These are phyloP conservation scores for Colius striatus DNA, from an alignment of 2,113 vertebrate genomes.

Conservation along the genomic window DNA sequence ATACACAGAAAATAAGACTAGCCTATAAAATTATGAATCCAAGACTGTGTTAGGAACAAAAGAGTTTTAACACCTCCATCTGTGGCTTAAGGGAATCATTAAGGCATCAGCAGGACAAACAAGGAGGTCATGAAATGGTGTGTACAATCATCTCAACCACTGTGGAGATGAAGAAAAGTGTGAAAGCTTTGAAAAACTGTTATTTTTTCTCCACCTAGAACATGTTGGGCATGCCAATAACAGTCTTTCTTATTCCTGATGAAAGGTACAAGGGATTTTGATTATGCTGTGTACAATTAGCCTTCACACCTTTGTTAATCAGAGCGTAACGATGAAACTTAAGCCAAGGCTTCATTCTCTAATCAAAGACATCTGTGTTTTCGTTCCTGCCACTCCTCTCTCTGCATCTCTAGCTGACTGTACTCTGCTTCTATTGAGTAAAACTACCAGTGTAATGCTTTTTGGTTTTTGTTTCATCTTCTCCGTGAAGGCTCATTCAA, in stretches of 20 bases:
- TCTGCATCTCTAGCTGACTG: background rate
- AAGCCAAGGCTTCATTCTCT: background rate
- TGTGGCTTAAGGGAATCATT: background rate
- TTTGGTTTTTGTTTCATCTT: background rate
- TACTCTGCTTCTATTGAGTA: background rate
- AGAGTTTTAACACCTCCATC: background rate
- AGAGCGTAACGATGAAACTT: background rate
- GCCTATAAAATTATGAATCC: background rate
- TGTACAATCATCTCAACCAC: background rate
- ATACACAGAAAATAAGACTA: background rate
- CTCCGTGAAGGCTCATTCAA: background rate
- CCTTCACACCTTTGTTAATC: background rate
- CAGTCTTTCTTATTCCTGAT: background rate
- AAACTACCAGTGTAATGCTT: background rate
- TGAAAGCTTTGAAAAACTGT: background rate
- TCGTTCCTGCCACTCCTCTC: background rate
- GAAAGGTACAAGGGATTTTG: background rate
- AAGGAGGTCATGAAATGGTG: background rate
- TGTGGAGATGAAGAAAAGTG: background rate
- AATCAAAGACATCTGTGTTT: background rate
- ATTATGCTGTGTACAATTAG: background rate
- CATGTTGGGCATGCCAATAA: background rate
- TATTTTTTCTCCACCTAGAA: background rate
- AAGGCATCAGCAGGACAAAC: background rate
- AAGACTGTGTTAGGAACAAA: background rate